A percentile compares a stretch with the other conserved stretches of the same genome.
Conservation (phyloP, 2,797 vertebrate genomes). For the Scyliorhinus canicula region DNA sequence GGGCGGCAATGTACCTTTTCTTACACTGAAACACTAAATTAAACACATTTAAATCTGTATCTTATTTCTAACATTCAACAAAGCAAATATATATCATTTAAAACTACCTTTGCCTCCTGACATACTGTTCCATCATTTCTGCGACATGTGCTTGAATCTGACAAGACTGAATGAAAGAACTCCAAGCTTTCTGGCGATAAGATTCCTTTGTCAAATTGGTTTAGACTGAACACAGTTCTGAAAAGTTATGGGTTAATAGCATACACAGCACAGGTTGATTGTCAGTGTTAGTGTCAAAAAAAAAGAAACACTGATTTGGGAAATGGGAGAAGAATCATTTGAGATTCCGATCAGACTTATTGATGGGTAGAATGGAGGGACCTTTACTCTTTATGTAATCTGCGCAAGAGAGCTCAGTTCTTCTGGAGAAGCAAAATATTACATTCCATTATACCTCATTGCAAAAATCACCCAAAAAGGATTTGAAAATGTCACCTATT, state of each 20-base stretch:
- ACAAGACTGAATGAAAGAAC: neutral
- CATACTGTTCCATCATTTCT: no score
- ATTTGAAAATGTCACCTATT: no score
- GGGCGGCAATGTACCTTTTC: no score
- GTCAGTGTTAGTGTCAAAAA: neutral
- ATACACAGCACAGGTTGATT: neutral
- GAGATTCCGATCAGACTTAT: neutral
- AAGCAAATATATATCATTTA: no score
- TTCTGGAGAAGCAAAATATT: neutral
- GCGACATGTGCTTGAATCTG: neutral
- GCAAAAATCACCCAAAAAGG: neutral
- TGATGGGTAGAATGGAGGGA: neutral
- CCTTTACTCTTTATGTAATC: neutral
- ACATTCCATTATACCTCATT: neutral
- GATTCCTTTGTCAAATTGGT: neutral
- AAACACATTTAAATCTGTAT: no score
- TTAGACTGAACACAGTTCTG: neutral
- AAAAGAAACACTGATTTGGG: neutral
- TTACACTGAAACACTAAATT: no score
- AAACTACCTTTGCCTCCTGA: no score
- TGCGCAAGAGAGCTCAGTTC: neutral
- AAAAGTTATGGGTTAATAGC: neutral
- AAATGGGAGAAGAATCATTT: neutral
- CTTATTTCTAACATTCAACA: no score
- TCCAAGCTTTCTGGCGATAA: no score